phyloP scores from a whole-genome alignment of 2,797 vertebrate species.

The Botia kubotai region DNA sequence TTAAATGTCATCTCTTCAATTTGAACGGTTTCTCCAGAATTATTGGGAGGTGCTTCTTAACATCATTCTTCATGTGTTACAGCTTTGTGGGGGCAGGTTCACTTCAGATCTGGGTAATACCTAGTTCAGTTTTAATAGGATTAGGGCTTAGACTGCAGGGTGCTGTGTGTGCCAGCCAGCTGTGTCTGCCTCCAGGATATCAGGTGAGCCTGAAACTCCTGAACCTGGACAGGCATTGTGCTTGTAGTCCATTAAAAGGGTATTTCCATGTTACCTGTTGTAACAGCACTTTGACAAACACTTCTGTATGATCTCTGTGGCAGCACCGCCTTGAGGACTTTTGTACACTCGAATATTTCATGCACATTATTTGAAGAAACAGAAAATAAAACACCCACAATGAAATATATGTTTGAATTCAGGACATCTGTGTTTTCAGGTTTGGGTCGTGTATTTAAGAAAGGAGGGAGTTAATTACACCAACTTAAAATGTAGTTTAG shows the following conservation, averaged over 20 bases:
- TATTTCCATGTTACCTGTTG: conserved; percentile 16
- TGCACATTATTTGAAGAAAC: too few species aligned
- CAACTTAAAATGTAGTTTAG: too few species aligned
- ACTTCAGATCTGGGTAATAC: conserved; percentile 52
- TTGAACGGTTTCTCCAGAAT: conserved; percentile 10
- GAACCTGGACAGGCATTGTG: conserved; percentile 6
- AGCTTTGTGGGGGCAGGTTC: conserved; percentile 39
- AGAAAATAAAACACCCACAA: too few species aligned
- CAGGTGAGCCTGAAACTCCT: conserved; percentile 49
- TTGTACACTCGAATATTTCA: too few species aligned
- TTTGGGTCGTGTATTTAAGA: too few species aligned
- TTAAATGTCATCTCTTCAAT: neutral
- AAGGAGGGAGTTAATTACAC: too few species aligned
- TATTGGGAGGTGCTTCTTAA: conserved; percentile 20
- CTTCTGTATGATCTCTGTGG: neutral
- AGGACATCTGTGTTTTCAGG: too few species aligned
- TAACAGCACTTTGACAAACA: neutral
- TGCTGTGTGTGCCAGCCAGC: conserved; percentile 33
- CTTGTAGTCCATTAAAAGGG: neutral
- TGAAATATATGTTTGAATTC: too few species aligned
- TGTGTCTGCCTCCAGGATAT: conserved; percentile 27
- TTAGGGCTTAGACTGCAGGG: conserved; percentile 45
- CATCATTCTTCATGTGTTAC: conserved; percentile 37
- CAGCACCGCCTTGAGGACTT: neutral
- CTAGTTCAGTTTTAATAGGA: conserved; percentile 59